Conservation (phyloP, 2,797 vertebrate species). For the Crenichthys baileyi region DNA sequence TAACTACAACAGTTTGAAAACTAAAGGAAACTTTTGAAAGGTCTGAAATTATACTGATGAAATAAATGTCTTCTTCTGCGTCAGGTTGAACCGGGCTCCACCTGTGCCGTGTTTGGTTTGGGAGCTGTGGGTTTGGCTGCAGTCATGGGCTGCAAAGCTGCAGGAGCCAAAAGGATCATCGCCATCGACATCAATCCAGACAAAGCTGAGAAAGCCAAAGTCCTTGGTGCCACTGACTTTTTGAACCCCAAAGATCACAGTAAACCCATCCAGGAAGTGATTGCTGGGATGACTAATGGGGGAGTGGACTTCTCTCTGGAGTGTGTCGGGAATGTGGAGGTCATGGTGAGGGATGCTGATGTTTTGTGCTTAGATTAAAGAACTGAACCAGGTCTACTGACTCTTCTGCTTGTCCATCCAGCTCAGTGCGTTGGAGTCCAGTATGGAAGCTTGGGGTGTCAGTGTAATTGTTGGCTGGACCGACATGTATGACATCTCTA, state of each 20-base stretch:
- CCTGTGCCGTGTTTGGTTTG: constrained; percentile 86
- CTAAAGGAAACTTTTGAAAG: background rate
- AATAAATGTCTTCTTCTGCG: background rate
- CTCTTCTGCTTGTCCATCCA: constrained; percentile 47
- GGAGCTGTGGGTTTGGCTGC: constrained; percentile 93
- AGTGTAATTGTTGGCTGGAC: constrained; percentile 91
- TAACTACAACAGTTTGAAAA: too few species aligned
- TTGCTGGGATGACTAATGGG: constrained; percentile 88
- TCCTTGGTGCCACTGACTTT: constrained; percentile 92
- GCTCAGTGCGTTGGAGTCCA: constrained; percentile 91
- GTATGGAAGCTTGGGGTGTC: constrained; percentile 91
- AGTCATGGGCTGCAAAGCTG: constrained; percentile 93
- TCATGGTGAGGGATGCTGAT: constrained; percentile 83
- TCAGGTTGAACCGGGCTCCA: constrained; percentile 33
- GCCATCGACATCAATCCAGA: constrained; percentile 90
- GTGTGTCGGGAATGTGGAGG: constrained; percentile 90
- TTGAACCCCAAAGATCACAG: constrained; percentile 89
- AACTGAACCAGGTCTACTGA: background rate
- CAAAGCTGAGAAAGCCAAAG: constrained; percentile 88
- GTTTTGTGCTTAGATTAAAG: background rate
- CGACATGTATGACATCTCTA: constrained; percentile 84
- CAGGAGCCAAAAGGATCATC: constrained; percentile 91
- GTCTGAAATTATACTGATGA: background rate
- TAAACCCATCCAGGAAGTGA: constrained; percentile 87
- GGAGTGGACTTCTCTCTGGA: constrained; percentile 95